Percentiles rank a stretch among this genome's conserved stretches.
Evolutionary conservation across 2,113 vertebrate species (phyloP).

Genomic region (Lates calcarifer): DNA sequence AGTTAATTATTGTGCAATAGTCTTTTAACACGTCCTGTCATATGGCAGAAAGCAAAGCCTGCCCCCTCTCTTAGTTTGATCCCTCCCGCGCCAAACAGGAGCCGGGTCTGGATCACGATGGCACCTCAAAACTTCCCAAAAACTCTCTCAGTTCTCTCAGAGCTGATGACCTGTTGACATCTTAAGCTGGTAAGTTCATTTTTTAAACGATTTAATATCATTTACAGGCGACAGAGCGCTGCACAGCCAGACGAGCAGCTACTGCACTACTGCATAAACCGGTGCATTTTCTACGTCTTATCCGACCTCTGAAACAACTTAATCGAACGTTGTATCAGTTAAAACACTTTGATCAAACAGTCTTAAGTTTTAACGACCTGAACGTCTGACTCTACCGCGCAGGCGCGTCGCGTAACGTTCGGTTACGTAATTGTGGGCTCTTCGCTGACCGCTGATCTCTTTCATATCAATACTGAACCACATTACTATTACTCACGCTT

Average conservation of each 20-base stretch:
- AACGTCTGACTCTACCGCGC: neutral
- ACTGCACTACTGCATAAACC: accelerated
- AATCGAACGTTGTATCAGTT: neutral
- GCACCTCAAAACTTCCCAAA: slow-evolving; percentile 15
- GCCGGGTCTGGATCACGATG: neutral
- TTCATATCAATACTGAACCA: neutral
- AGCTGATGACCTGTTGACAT: slow-evolving; percentile 12
- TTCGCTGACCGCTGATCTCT: neutral
- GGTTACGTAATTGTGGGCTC: neutral
- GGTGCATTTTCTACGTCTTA: neutral
- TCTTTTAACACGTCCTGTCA: too few relatives aligned
- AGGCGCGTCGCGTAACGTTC: neutral
- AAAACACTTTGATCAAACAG: neutral
- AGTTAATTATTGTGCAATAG: neutral
- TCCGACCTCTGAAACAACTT: accelerated
- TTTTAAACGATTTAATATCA: neutral
- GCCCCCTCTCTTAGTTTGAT: neutral
- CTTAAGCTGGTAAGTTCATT: slow-evolving; percentile 33
- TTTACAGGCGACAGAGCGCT: neutral
- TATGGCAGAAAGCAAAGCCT: too few relatives aligned
- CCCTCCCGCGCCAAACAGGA: slow-evolving; percentile 3
- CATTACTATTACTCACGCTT: too few relatives aligned
- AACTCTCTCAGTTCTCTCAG: neutral
- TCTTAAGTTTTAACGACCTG: neutral
- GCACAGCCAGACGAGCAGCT: neutral